A percentile compares a stretch with the other conserved stretches of the same genome.
These are phyloP conservation scores for Malacoraja senta DNA, from an alignment of 2,797 vertebrate genomes.

Conservation along the genomic window DNA sequence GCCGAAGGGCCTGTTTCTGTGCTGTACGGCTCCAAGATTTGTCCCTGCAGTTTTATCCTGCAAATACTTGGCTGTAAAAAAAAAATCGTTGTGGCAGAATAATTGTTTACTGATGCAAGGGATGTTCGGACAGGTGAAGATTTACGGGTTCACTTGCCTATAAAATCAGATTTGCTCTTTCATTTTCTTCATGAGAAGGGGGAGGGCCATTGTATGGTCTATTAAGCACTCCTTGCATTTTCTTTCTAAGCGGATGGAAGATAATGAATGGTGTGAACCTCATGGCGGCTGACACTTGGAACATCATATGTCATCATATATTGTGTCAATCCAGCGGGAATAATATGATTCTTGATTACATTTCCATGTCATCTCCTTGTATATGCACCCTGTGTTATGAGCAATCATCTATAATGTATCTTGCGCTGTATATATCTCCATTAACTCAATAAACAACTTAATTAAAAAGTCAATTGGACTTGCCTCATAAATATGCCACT, in stretches of 20 bases:
- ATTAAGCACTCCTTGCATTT: conserved; percentile 7
- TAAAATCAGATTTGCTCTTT: not conserved
- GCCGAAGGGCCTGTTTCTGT: too few species aligned
- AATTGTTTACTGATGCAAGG: not conserved
- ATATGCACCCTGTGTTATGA: conserved; percentile 1
- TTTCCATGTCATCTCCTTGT: not conserved
- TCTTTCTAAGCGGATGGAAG: not conserved
- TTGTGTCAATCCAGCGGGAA: not conserved
- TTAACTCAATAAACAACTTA: not conserved
- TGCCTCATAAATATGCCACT: conserved; percentile 25
- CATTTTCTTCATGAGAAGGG: conserved; percentile 1
- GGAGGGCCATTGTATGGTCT: not conserved
- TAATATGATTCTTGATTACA: not conserved
- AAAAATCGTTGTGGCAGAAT: not conserved
- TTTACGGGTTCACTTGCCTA: not conserved
- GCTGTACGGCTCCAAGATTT: not conserved
- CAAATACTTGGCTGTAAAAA: not conserved
- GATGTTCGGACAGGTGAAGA: not conserved
- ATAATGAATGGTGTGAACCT: not conserved
- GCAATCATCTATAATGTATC: not conserved
- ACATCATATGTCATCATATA: conserved; percentile 21
- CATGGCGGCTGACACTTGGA: not conserved
- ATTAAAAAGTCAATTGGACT: conserved; percentile 33
- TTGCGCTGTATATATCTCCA: conserved; percentile 10
- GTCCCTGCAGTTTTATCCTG: not conserved